phyloP scores from a whole-genome alignment of 2,888 invertebrate species.

The Eupithecia exiguata region DNA sequence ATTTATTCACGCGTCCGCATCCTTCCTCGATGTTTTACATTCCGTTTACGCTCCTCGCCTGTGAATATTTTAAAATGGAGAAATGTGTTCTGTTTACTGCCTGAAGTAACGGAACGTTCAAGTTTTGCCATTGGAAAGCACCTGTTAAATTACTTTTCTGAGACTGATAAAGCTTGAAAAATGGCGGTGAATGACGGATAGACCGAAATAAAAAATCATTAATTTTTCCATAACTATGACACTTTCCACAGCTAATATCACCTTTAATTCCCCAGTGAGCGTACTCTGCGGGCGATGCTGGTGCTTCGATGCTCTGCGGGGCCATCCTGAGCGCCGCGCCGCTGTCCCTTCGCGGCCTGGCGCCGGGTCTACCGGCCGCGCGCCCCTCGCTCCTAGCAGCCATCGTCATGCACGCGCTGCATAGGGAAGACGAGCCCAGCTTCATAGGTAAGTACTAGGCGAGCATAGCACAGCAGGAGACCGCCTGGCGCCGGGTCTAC shows the following conservation, averaged over 20 bases:
- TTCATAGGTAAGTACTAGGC: slow-evolving; percentile 83
- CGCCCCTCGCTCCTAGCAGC: slow-evolving; percentile 81
- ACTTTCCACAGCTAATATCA: background rate
- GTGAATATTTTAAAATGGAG: slow-evolving; percentile 44
- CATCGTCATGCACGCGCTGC: slow-evolving; percentile 81
- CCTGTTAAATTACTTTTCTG: background rate
- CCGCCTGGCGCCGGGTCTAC: background rate
- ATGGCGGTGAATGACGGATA: too few species aligned
- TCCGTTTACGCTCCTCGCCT: slow-evolving; percentile 29
- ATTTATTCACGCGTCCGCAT: slow-evolving; percentile 36
- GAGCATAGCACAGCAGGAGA: background rate
- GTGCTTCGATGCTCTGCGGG: slow-evolving; percentile 77
- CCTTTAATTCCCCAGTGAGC: background rate
- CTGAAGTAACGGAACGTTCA: slow-evolving; percentile 7
- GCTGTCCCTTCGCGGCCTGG: slow-evolving; percentile 83
- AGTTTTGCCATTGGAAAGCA: slow-evolving; percentile 2
- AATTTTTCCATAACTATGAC: too few species aligned
- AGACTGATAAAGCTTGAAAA: too few species aligned
- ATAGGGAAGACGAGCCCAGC: slow-evolving; percentile 85
- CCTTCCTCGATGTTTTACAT: slow-evolving; percentile 33
- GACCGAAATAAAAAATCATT: too few species aligned
- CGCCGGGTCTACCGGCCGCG: slow-evolving; percentile 85
- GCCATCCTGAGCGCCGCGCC: slow-evolving; percentile 81
- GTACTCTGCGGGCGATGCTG: slow-evolving; percentile 45
- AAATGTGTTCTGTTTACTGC: slow-evolving; percentile 27